Percentiles rank a stretch among this genome's conserved stretches.
phyloP scores from a whole-genome alignment of 2,888 invertebrate genomes.

The Drosophila demipolita region DNA sequence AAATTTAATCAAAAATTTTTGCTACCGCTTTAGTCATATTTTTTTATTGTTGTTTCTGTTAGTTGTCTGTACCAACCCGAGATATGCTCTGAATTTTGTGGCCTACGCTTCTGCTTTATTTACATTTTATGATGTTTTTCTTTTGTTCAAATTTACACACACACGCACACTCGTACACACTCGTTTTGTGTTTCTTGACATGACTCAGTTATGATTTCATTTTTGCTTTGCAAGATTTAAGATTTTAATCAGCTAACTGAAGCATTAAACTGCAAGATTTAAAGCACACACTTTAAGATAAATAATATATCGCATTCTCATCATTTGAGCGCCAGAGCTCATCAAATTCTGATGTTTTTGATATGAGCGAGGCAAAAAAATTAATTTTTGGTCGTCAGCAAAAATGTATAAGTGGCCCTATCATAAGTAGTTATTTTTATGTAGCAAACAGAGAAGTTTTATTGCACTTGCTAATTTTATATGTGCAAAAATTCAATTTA shows the following conservation, averaged over 20 bases:
- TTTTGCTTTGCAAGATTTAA: constrained; percentile 47
- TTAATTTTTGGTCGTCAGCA: neutral
- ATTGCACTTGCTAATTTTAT: neutral
- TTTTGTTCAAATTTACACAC: constrained; percentile 49
- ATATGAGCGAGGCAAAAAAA: neutral
- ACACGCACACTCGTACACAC: neutral
- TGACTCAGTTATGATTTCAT: constrained; percentile 68
- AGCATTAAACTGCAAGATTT: constrained; percentile 48
- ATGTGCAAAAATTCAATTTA: neutral
- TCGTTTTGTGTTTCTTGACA: constrained; percentile 13
- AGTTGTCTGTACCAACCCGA: constrained; percentile 20
- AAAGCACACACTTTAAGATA: constrained; percentile 39
- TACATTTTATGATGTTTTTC: constrained; percentile 58
- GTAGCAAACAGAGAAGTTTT: neutral
- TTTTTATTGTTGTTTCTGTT: neutral
- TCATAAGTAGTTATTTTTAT: constrained; percentile 6
- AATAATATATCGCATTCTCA: constrained; percentile 31
- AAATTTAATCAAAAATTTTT: constrained; percentile 44
- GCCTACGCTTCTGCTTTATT: constrained; percentile 49
- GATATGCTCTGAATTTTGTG: constrained; percentile 44
- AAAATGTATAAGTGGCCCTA: constrained; percentile 6
- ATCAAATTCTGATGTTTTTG: constrained; percentile 24
- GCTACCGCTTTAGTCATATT: constrained; percentile 26
- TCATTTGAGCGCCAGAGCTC: constrained; percentile 12
- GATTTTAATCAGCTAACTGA: constrained; percentile 60